These are phyloP conservation scores for Melitaea cinxia DNA, from an alignment of 1,140 invertebrate genomes.

Conservation along the genomic window DNA sequence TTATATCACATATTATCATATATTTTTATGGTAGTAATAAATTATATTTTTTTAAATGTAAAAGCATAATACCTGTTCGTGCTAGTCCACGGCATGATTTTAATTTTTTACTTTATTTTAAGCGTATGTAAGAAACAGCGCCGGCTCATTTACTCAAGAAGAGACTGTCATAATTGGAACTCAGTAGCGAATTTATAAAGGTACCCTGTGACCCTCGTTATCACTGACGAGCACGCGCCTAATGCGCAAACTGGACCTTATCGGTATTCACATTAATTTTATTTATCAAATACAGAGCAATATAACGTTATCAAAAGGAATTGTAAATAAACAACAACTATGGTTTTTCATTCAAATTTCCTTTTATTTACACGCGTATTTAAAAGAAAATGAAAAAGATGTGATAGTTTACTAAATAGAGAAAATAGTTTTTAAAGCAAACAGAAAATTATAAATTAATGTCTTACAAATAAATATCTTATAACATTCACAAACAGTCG, in stretches of 20 bases:
- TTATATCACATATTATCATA: too few species aligned
- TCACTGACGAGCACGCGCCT: slow-evolving; percentile 72
- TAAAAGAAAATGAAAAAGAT: too few species aligned
- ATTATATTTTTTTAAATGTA: too few species aligned
- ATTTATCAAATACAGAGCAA: slow-evolving; percentile 25
- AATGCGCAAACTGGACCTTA: slow-evolving; percentile 55
- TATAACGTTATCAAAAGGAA: slow-evolving; percentile 19
- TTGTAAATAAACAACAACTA: slow-evolving; percentile 26
- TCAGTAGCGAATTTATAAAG: slow-evolving; percentile 57
- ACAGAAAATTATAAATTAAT: too few species aligned
- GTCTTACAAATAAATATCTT: too few species aligned
- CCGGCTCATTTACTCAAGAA: slow-evolving; percentile 54
- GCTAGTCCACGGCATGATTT: slow-evolving; percentile 75
- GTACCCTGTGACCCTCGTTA: slow-evolving; percentile 70
- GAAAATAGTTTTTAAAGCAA: too few species aligned
- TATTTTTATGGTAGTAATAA: too few species aligned
- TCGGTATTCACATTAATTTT: slow-evolving; percentile 46
- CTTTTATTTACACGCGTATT: neutral
- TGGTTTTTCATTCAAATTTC: slow-evolving; percentile 10
- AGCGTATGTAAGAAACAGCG: slow-evolving; percentile 71
- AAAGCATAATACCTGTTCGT: slow-evolving; percentile 63
- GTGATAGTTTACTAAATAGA: too few species aligned
- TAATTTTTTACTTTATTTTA: slow-evolving; percentile 70
- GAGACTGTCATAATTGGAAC: slow-evolving; percentile 49
- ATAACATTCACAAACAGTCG: too few species aligned